A percentile compares a stretch with the other conserved stretches of the same genome.
These are phyloP conservation scores for Brachypalpus laphriformis DNA, from an alignment of 2,888 invertebrate species.

Conservation along the genomic window DNA sequence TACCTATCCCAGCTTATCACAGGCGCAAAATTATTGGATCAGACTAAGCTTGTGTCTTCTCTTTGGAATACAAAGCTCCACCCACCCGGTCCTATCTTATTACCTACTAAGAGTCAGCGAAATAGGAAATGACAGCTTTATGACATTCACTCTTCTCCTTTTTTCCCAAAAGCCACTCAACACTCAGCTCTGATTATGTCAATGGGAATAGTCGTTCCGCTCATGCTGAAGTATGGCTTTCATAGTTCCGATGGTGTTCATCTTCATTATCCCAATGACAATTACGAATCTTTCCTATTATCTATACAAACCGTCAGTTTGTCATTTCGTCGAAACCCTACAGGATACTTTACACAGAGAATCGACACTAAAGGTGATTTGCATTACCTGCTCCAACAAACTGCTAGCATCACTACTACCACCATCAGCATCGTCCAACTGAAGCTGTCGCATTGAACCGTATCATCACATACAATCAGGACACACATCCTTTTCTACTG, in stretches of 20 bases:
- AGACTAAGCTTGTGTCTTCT: too few relatives aligned
- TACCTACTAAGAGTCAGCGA: neutral
- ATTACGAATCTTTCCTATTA: too few relatives aligned
- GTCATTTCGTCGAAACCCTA: slow-evolving; percentile 38
- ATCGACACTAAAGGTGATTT: slow-evolving; percentile 65
- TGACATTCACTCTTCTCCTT: neutral
- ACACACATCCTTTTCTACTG: slow-evolving; percentile 3
- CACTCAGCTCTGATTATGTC: neutral
- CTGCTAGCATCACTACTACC: slow-evolving; percentile 1
- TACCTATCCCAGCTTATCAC: too few relatives aligned
- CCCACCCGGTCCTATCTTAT: too few relatives aligned
- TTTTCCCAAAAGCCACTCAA: neutral
- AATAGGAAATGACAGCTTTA: too few relatives aligned
- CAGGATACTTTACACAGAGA: slow-evolving; percentile 34
- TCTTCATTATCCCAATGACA: slow-evolving; percentile 24
- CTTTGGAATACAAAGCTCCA: too few relatives aligned
- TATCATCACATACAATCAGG: neutral
- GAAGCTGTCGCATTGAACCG: neutral
- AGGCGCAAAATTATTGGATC: too few relatives aligned
- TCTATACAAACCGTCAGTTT: too few relatives aligned
- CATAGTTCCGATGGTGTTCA: slow-evolving; percentile 17
- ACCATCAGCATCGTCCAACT: slow-evolving; percentile 3
- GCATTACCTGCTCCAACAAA: slow-evolving; percentile 67
- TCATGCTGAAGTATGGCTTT: slow-evolving; percentile 23
- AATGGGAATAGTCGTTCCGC: neutral